A percentile compares a stretch with the other conserved stretches of the same genome.
phyloP scores from a whole-genome alignment of 2,113 vertebrate genomes.

The Alethe diademata region DNA sequence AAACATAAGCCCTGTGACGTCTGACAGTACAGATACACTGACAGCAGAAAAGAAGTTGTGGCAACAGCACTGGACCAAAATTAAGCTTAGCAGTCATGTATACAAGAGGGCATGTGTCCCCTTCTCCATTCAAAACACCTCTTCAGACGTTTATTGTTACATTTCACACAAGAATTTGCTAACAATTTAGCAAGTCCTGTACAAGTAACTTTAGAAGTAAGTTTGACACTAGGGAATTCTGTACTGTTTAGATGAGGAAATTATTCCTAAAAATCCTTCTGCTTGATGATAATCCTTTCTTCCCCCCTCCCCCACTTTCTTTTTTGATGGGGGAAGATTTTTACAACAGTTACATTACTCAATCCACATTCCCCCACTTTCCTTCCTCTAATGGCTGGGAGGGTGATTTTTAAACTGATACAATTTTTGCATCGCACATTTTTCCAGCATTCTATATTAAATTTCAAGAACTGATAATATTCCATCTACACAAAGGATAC shows the following conservation, averaged over 20 bases:
- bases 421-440: background rate
- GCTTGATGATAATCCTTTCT: background rate
- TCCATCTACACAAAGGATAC: background rate
- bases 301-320: fast-evolving
- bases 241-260: background rate
- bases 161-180: background rate
- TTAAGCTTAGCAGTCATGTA: background rate
- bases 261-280: background rate
- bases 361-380: background rate
- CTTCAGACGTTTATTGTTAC: background rate
- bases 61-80: background rate
- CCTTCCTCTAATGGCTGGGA: background rate
- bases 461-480: background rate
- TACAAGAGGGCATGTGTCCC: background rate
- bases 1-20: conserved; percentile 39
- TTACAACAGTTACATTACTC: background rate
- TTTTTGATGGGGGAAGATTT: background rate
- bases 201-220: background rate
- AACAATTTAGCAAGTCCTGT: background rate
- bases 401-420: background rate
- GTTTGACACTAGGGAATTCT: background rate
- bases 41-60: background rate
- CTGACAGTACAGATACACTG: background rate
- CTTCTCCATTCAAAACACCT: background rate
- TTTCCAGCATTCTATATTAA: background rate